Base-by-base conservation (phyloP, 2,113 vertebrate species). In the Sporophila hypoxantha region DNA sequence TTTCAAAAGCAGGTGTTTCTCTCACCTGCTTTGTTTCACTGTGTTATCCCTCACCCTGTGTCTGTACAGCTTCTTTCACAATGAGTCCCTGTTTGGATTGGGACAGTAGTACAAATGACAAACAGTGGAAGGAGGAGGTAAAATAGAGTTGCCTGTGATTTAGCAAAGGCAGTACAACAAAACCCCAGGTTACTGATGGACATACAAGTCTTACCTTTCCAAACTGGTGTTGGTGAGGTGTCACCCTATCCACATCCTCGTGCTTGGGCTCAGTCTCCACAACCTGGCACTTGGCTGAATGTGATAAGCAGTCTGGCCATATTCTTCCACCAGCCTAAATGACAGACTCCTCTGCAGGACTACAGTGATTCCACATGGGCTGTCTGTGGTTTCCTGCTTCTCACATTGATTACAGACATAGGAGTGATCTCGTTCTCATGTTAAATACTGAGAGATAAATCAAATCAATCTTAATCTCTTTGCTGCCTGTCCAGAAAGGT, bases 291-390 rank as follows among this genome's bases (percentile, higher is more conserved):
- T 29, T 82, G 37, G 12, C 34, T 46, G 14, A 79, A 32, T 9
- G 12, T 29, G 52, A 57, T 7, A 17, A 82, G 26, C 29, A 82
- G 19, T n/a, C 34, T 53, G 52, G 17, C 7, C 32, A 4, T 32
- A 9, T 32, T 61, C 27, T 65, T 32, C 49, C 76, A 64, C 5
- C 20, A 57, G 22, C 27, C 30, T 7, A 69, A 85, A 56, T 57
- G 5, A 47, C 4, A 67, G 26, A 22, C 5, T 64, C 8, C 46
- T 76, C 42, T 5, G 1, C 1, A 44, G 37, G 30, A 56, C 8
- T 55, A 34, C 19, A 32, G 12, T 0, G 0, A 78, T 6, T 11
- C n/a, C 39, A 22, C 25, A 8, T 3, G 25, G 6, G 4, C 50
- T 69, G 17, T 79, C 36, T 79, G 21, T 60, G 19, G 5, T 66